phyloP scores from a whole-genome alignment of 1,140 invertebrate species.

The Diplogasteroides magnus region DNA sequence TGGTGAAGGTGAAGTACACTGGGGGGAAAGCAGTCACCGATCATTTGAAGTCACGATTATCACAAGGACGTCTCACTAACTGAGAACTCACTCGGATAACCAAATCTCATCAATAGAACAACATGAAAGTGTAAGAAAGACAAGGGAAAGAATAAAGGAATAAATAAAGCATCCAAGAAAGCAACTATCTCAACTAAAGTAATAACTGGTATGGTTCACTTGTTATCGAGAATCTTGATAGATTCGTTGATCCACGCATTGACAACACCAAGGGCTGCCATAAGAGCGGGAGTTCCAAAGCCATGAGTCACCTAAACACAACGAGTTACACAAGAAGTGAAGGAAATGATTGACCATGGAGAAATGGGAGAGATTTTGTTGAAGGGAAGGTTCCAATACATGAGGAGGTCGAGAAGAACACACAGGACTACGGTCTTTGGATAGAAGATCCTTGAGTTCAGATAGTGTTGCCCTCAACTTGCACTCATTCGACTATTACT shows the following conservation, averaged over 20 bases:
- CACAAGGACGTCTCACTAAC: no score
- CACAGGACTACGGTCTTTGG: slow-evolving; percentile 16
- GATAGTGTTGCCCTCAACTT: slow-evolving; percentile 18
- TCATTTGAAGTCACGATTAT: no score
- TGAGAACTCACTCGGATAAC: no score
- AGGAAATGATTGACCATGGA: slow-evolving; percentile 15
- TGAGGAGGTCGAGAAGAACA: slow-evolving; percentile 19
- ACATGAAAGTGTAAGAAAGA: no score
- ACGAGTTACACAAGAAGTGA: neutral
- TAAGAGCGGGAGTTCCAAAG: slow-evolving; percentile 19
- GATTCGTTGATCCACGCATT: slow-evolving; percentile 19
- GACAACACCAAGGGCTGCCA: slow-evolving; percentile 15
- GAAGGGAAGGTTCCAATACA: slow-evolving; percentile 23
- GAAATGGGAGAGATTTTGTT: slow-evolving; percentile 24
- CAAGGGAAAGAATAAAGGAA: no score
- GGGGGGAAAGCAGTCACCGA: no score
- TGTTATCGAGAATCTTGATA: slow-evolving; percentile 22
- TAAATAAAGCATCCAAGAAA: no score
- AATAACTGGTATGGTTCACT: no score
- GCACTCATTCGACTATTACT: neutral
- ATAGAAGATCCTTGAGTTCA: slow-evolving; percentile 16
- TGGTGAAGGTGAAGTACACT: no score
- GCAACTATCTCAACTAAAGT: no score
- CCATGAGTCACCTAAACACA: slow-evolving; percentile 10
- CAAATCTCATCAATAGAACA: no score